A percentile compares a stretch with the other conserved stretches of the same genome.
Evolutionary conservation across 2,113 vertebrate genomes (phyloP).

Genomic region (Perca fluviatilis): DNA sequence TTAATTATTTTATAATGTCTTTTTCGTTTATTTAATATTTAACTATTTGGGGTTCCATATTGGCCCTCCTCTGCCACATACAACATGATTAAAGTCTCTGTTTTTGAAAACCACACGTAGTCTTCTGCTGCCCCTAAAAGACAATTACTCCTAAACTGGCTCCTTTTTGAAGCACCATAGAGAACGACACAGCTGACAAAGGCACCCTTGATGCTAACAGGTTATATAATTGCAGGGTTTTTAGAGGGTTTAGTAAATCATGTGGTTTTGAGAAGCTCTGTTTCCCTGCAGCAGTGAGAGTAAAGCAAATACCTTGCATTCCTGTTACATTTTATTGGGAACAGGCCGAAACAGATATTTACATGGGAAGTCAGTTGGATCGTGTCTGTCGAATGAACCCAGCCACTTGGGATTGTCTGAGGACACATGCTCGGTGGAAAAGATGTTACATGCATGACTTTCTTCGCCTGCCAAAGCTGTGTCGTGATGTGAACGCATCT

Average conservation of each 20-base stretch:
- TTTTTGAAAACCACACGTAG: conserved; percentile 19
- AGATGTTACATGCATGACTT: conserved; percentile 1
- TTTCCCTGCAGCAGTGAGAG: conserved; percentile 65
- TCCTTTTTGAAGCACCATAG: conserved; percentile 19
- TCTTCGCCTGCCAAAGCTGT: conserved; percentile 42
- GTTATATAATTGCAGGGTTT: conserved; percentile 57
- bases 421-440: conserved; percentile 23
- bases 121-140: conserved; percentile 13
- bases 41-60: background rate
- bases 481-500: conserved; percentile 13
- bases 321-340: conserved; percentile 54
- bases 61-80: background rate
- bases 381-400: conserved; percentile 4
- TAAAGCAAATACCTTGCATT: conserved; percentile 57
- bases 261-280: conserved; percentile 36
- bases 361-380: conserved; percentile 40
- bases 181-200: conserved; percentile 47
- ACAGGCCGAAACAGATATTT: conserved; percentile 71
- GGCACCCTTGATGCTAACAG: conserved; percentile 40
- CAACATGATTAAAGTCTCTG: conserved; percentile 2
- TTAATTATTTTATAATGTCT: too few relatives aligned
- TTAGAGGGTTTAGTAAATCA: conserved; percentile 43
- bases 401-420: conserved; percentile 9
- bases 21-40: background rate
- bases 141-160: conserved; percentile 18